Evolutionary conservation across 2,113 vertebrate species (phyloP).

Genomic region (Ammodytes marinus): DNA sequence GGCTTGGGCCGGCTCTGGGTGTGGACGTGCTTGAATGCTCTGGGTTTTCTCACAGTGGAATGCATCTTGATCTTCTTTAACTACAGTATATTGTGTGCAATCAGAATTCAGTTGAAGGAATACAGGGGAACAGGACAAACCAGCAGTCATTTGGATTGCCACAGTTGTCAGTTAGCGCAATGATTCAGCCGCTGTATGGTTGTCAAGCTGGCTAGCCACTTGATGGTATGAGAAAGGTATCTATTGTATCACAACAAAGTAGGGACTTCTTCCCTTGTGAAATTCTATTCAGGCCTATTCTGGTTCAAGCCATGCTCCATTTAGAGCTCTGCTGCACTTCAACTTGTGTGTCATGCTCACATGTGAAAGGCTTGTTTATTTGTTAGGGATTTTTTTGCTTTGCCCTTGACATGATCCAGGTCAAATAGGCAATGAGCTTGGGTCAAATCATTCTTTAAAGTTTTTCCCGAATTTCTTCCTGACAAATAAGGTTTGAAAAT

Average conservation of each 20-base stretch:
- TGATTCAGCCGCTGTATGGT: conserved; percentile 58
- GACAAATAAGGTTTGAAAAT: conserved; percentile 57
- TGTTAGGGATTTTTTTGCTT: conserved; percentile 31
- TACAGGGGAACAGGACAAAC: conserved; percentile 52
- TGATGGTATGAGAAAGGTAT: conserved; percentile 54
- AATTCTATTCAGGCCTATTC: conserved; percentile 51
- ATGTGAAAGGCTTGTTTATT: conserved; percentile 56
- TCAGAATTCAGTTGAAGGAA: conserved; percentile 48
- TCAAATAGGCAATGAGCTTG: conserved; percentile 37
- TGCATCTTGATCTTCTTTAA: conserved; percentile 19
- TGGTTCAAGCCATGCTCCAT: conserved; percentile 44
- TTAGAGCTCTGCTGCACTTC: conserved; percentile 49
- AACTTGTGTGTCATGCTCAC: conserved; percentile 64
- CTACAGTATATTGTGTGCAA: conserved; percentile 41
- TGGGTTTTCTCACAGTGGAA: conserved; percentile 24
- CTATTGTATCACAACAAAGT: conserved; percentile 68
- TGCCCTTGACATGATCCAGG: conserved; percentile 62
- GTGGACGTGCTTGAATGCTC: conserved; percentile 11
- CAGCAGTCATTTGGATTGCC: conserved; percentile 61
- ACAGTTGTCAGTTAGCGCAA: conserved; percentile 64
- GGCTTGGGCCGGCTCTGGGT: too few relatives aligned
- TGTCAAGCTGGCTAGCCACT: conserved; percentile 52
- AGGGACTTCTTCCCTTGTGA: conserved; percentile 52
- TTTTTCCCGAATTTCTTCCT: conserved; percentile 19
- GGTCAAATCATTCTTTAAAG: conserved; percentile 18